Conservation (phyloP, 2,888 invertebrate genomes). For the Lasioglossum oenotherae region DNA sequence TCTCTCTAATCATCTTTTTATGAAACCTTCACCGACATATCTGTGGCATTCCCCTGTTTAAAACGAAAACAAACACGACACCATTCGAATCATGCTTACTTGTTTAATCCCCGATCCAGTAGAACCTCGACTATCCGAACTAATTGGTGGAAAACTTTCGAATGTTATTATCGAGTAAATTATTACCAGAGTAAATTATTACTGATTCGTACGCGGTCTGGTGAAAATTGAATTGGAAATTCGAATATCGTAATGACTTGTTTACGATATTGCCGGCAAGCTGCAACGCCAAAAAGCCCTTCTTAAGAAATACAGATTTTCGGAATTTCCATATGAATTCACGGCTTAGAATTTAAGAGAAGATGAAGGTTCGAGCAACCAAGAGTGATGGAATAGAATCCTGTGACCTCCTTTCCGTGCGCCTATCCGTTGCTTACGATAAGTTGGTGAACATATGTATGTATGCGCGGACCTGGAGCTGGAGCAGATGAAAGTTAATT, state of each 20-base stretch:
- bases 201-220: too few relatives aligned
- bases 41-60: too few relatives aligned
- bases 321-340: constrained; percentile 45
- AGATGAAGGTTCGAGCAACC: constrained; percentile 22
- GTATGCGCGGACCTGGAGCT: neutral
- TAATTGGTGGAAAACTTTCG: too few relatives aligned
- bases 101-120: too few relatives aligned
- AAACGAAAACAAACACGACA: too few relatives aligned
- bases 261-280: neutral
- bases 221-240: too few relatives aligned
- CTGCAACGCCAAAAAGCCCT: neutral
- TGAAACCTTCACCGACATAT: too few relatives aligned
- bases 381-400: constrained; percentile 36
- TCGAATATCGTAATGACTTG: neutral
- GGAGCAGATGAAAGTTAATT: neutral
- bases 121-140: too few relatives aligned
- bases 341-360: constrained; percentile 31
- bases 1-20: too few relatives aligned
- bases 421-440: constrained; percentile 29
- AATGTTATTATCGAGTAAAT: too few relatives aligned
- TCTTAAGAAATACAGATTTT: constrained; percentile 10
- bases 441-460: constrained; percentile 18
- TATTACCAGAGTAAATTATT: too few relatives aligned
- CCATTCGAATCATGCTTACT: too few relatives aligned
- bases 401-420: constrained; percentile 20